Evolutionary conservation across 2,797 vertebrate genomes (phyloP), one percentile per base, ranked within the genome.

Genomic region (Myotis daubentonii): DNA sequence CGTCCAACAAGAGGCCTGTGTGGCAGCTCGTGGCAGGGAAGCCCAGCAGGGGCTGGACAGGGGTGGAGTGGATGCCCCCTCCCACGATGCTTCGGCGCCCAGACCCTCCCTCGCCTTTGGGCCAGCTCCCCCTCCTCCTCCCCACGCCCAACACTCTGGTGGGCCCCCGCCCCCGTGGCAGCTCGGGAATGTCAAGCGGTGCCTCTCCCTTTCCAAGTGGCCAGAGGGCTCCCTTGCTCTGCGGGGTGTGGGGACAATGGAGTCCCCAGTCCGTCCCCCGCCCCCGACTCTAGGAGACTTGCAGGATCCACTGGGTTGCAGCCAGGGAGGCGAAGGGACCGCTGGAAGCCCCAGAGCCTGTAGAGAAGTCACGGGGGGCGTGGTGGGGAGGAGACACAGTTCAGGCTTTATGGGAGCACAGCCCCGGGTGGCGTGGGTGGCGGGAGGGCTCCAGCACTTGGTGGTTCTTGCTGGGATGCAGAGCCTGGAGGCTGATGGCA

Each of bases 161-260:
- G 57, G 28, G 53, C 66, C 66, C n/a, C n/a, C n/a, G n/a, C n/a
- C n/a, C n/a, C n/a, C n/a, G 1, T 30, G 94, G 89, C 94, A 91
- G 95, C 82, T 96, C 94, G 91, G 89, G 96, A 97, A 97, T 94
- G 94, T 86, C 60, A 51, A 94, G 91, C 85, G 87, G 66, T 62
- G 62, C 91, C 84, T 87, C 88, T 84, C 94, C 92, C 81, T 93
- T 89, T 94, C 95, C 92, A 93, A 95, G 87, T 75, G 86, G 94
- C 60, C 81, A 62, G 75, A 80, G 83, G 65, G 79, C 70, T 89
- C 8, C 1, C 51, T 25, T 80, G 86, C 91, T 83, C 47, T 5
- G 76, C 19, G 9, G 70, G 53, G 28, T 68, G 53, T 68, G 70
- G 47, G 62, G 70, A 90, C 89, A 41, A n/a, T 20, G 28, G 44